phyloP scores from a whole-genome alignment of 2,888 invertebrate species.

The Amblyteles armatorius region DNA sequence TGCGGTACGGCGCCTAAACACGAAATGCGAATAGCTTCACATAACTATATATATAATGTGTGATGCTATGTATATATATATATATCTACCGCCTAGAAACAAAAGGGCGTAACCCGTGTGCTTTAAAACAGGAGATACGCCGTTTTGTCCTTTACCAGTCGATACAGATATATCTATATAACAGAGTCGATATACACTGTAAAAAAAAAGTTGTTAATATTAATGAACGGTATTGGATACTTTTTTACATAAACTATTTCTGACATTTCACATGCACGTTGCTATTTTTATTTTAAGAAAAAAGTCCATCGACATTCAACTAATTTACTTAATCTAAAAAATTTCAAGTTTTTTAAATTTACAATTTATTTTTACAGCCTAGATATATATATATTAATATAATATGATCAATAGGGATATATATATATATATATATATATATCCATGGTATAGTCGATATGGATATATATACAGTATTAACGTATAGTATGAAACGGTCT shows the following conservation, averaged over 20 bases:
- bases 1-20: constrained; percentile 81
- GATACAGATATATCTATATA: not conserved
- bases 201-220: too few relatives aligned
- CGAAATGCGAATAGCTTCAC: constrained; percentile 79
- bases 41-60: not conserved
- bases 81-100: not conserved
- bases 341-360: too few relatives aligned
- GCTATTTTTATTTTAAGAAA: too few relatives aligned
- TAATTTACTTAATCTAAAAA: too few relatives aligned
- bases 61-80: not conserved
- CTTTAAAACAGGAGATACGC: not conserved
- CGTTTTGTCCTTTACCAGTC: too few relatives aligned
- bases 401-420: constrained; percentile 69
- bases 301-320: too few relatives aligned
- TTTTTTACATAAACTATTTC: too few relatives aligned
- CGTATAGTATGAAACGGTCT: constrained; percentile 65
- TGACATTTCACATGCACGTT: too few relatives aligned
- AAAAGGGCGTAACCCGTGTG: not conserved
- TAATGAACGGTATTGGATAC: too few relatives aligned
- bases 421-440: constrained; percentile 68
- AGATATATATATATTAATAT: too few relatives aligned
- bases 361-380: too few relatives aligned
- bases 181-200: too few relatives aligned
- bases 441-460: constrained; percentile 70
- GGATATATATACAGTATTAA: constrained; percentile 34